Evolutionary conservation across 2,797 vertebrate genomes (phyloP), one percentile per base, ranked within the genome.

Genomic region (Sus cebifrons): DNA sequence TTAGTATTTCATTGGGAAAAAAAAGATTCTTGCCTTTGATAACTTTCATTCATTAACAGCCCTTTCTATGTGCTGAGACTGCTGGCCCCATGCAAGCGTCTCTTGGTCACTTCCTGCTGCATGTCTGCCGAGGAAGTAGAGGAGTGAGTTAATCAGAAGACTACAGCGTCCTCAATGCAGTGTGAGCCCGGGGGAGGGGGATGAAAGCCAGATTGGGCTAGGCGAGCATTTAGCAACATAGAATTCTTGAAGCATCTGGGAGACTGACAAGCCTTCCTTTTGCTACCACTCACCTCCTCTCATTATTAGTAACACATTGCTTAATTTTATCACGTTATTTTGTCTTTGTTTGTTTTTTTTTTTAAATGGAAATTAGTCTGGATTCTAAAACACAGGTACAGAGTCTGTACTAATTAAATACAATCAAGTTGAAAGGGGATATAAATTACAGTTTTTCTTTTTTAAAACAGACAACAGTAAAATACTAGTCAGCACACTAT

Each of bases 361-460:
- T 98, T 98, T 96, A 98, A 98, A 98, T 98, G 93, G 91, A 97
- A 98, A 98, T 98, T 99, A 99, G 98, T 99, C 98, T 99, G 98
- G 99, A 99, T 99, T 99, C 99, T 99, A 99, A 99, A 99, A 99
- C 99, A 99, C 99, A 97, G 96, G 95, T 79, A 82, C 67, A 23
- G 25, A 44, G 97, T 99, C 98, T 99, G 99, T 99, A 99, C 99
- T 99, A 99, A 99, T 99, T 99, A 99, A 99, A 99, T 99, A 99
- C 99, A 99, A 98, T 98, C 98, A 98, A 98, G 97, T 98, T 98
- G 98, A 98, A 98, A 99, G 99, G 98, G 98, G 98, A 98, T 99
- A 99, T 99, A 99, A 99, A 99, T 99, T 99, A 99, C 99, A 99
- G 98, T 99, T 99, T 99, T 99, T 99, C 21, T 99, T 73, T 81